phyloP scores from a whole-genome alignment of 1,140 invertebrate genomes.

The Drosophila kikkawai region DNA sequence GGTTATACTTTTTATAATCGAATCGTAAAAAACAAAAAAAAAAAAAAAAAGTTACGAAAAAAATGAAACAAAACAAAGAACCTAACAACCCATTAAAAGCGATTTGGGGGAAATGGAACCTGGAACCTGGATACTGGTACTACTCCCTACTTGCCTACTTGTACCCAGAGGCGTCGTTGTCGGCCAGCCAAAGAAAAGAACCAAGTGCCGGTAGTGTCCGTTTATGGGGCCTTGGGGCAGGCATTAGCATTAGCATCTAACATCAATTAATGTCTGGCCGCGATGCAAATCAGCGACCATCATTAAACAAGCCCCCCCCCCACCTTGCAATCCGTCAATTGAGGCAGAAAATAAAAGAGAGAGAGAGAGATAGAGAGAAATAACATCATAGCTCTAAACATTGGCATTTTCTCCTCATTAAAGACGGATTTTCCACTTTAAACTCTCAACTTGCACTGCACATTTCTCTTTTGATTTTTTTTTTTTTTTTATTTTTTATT shows the following conservation, averaged over 20 bases:
- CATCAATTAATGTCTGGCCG: constrained; percentile 62
- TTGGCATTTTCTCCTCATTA: constrained; percentile 58
- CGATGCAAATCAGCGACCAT: constrained; percentile 55
- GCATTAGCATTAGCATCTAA: constrained; percentile 52
- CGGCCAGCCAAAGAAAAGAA: constrained; percentile 53
- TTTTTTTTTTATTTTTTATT: not conserved
- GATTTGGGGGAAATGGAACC: constrained; percentile 43
- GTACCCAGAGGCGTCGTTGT: constrained; percentile 2
- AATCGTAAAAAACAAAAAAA: constrained; percentile 69
- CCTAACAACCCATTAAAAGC: constrained; percentile 45
- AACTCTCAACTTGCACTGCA: constrained; percentile 51
- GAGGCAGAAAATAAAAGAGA: no score
- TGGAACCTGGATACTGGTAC: constrained; percentile 13
- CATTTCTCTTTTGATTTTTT: constrained; percentile 38
- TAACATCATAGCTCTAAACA: not conserved
- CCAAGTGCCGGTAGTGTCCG: constrained; percentile 18
- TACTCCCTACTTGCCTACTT: constrained; percentile 2
- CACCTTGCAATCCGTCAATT: not conserved
- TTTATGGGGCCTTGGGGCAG: constrained; percentile 25
- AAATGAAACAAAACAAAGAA: constrained; percentile 25
- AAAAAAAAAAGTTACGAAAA: constrained; percentile 31
- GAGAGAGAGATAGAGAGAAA: no score
- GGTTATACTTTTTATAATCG: constrained; percentile 77
- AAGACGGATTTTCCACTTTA: constrained; percentile 62
- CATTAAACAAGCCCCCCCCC: constrained; percentile 38